Base-by-base conservation (phyloP, 1,140 invertebrate species). In the Drosophila eugracilis region DNA sequence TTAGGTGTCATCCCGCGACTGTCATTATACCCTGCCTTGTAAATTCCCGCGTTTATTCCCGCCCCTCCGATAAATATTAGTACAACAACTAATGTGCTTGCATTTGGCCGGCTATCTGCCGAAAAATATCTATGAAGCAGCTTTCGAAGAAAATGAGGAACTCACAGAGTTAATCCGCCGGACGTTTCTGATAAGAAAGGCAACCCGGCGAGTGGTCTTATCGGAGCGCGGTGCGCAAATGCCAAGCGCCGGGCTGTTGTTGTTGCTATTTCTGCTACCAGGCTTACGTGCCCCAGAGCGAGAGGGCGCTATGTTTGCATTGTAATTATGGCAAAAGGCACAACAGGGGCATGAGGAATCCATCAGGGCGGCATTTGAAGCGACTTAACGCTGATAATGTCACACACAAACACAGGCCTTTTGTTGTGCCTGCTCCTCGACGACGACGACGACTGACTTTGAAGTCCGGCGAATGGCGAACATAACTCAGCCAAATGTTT, bases 331-430 rank as follows among this genome's bases (percentile, higher is more conserved):
- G 52, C 42, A 47, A 63, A 55, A 53, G 41, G 24, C 30, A 52
- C 34, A 30, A 52, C 34, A 30, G 14, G 12, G 22, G 44, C 24
- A 66, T 80, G 78, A 34, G 60, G 41, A 66, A 53, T 52, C 63
- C 60, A 67, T 73, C 67, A 73, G 78, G 78, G 78, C 62, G 74
- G 74, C 54, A 75, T 74, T 81, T 73, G 59, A 81, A 76, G 50
- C 50, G 75, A 84, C 75, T 76, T 78, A 79, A 47, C 60, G 65
- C 44, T 63, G 80, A 85, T 85, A 86, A 80, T 86, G 76, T 86
- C 81, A 77, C 34, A 49, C 30, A 59, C 62, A 48, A 63, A 45
- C 5, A 19, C 17, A 41, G 60, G 39, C 10, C 44, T 37, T 60
- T 65, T 30, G 49, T 28, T 5, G 17, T 30, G 58, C 10, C 32